These are phyloP conservation scores for Scomber japonicus DNA, from an alignment of 2,113 vertebrate genomes.

Conservation along the genomic window DNA sequence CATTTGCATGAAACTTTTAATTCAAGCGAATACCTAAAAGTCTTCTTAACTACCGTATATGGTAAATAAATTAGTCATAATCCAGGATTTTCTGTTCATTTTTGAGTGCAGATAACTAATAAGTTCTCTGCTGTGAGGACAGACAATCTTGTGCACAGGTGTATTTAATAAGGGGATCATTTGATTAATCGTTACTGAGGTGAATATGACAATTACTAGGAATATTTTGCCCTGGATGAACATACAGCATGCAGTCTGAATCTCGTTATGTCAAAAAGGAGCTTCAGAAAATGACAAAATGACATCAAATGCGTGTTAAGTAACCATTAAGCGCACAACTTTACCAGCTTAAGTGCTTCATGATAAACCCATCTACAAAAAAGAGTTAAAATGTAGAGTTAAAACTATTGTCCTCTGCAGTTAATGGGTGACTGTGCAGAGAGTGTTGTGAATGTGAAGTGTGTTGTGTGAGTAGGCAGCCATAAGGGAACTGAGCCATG, in stretches of 20 bases:
- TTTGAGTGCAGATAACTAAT: too few relatives aligned
- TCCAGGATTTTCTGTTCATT: too few relatives aligned
- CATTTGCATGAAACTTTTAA: too few relatives aligned
- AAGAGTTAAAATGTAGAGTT: constrained; percentile 54
- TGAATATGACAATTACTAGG: too few relatives aligned
- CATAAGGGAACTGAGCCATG: constrained; percentile 65
- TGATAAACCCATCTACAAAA: constrained; percentile 55
- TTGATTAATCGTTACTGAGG: too few relatives aligned
- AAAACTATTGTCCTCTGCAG: constrained; percentile 52
- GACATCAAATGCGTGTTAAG: constrained; percentile 21
- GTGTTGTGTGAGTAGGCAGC: constrained; percentile 56
- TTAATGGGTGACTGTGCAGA: constrained; percentile 50
- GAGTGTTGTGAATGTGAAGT: constrained; percentile 43
- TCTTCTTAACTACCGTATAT: too few relatives aligned
- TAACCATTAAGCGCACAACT: constrained; percentile 28
- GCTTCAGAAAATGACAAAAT: constrained; percentile 12
- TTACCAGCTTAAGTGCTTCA: constrained; percentile 40
- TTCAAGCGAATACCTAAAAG: too few relatives aligned
- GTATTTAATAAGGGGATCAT: too few relatives aligned
- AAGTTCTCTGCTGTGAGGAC: too few relatives aligned
- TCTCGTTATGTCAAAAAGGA: constrained; percentile 14
- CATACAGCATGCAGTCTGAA: constrained; percentile 27
- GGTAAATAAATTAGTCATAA: too few relatives aligned
- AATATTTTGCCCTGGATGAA: too few relatives aligned
- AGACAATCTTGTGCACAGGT: too few relatives aligned